A percentile compares a stretch with the other conserved stretches of the same genome.
phyloP scores from a whole-genome alignment of 2,113 vertebrate genomes.

The Corydoras maculifer region DNA sequence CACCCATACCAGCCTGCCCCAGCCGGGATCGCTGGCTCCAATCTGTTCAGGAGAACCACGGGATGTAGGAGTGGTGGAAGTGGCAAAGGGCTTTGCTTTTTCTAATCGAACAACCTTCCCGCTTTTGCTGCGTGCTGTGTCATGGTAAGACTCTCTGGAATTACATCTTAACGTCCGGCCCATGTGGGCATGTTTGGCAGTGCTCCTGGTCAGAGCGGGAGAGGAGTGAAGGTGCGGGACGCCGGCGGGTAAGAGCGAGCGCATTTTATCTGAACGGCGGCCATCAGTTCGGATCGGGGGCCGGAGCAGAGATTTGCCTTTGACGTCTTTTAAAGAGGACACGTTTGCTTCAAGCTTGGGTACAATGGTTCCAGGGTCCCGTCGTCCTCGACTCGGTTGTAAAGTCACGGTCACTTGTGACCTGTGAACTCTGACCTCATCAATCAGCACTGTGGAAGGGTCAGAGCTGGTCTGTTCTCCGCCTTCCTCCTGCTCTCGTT shows the following conservation, averaged over 20 bases:
- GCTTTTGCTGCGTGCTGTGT: background rate
- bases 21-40: conserved; percentile 48
- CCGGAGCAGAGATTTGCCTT: conserved; percentile 73
- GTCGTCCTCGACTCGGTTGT: conserved; percentile 76
- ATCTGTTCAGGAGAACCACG: conserved; percentile 45
- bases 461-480: conserved; percentile 41
- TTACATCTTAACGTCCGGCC: conserved; percentile 21
- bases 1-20: conserved; percentile 93
- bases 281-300: conserved; percentile 72
- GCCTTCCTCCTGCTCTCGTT: conserved; percentile 39
- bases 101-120: conserved; percentile 28
- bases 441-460: conserved; percentile 25
- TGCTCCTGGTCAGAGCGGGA: conserved; percentile 21
- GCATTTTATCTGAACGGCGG: conserved; percentile 40
- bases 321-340: conserved; percentile 60
- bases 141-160: conserved; percentile 13
- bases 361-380: conserved; percentile 85
- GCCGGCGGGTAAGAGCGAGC: conserved; percentile 33
- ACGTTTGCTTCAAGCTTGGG: conserved; percentile 93
- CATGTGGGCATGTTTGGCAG: conserved; percentile 25
- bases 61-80: conserved; percentile 43
- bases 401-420: conserved; percentile 86
- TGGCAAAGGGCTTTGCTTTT: conserved; percentile 45
- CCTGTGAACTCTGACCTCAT: conserved; percentile 49
- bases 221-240: conserved; percentile 10